Evolutionary conservation across 2,888 invertebrate species (phyloP).

Genomic region (Aporophyla nigra): DNA sequence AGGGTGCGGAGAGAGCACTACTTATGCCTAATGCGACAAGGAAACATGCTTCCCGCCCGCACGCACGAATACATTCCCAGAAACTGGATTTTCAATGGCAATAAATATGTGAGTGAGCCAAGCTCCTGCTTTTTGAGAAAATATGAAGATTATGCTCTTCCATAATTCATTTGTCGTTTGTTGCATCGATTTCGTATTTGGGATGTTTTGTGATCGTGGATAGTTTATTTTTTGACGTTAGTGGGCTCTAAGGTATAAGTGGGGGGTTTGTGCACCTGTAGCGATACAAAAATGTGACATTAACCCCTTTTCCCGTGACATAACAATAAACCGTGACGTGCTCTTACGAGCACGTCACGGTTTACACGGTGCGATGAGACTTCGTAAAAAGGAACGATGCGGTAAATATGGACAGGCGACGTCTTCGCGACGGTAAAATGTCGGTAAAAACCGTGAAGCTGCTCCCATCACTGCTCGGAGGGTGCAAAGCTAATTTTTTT

Average conservation of each 20-base stretch:
- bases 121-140: conserved; percentile 69
- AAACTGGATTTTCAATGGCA: conserved; percentile 86
- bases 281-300: conserved; percentile 81
- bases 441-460: conserved; percentile 76
- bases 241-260: conserved; percentile 46
- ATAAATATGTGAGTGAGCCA: conserved; percentile 84
- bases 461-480: conserved; percentile 73
- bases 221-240: conserved; percentile 56
- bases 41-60: conserved; percentile 87
- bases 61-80: conserved; percentile 84
- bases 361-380: conserved; percentile 84
- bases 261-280: conserved; percentile 71
- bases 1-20: conserved; percentile 90
- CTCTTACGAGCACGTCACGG: no score
- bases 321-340: conserved; percentile 85
- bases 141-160: conserved; percentile 74
- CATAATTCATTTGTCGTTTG: conserved; percentile 70
- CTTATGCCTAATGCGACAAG: conserved; percentile 91
- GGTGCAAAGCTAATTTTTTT: conserved; percentile 79
- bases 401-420: conserved; percentile 88
- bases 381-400: conserved; percentile 88
- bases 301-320: conserved; percentile 84
- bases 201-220: conserved; percentile 56
- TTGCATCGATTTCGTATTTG: conserved; percentile 66
- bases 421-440: conserved; percentile 78